Evolutionary conservation across 2,797 vertebrate species (phyloP).

Genomic region (Rachycentron canadum): DNA sequence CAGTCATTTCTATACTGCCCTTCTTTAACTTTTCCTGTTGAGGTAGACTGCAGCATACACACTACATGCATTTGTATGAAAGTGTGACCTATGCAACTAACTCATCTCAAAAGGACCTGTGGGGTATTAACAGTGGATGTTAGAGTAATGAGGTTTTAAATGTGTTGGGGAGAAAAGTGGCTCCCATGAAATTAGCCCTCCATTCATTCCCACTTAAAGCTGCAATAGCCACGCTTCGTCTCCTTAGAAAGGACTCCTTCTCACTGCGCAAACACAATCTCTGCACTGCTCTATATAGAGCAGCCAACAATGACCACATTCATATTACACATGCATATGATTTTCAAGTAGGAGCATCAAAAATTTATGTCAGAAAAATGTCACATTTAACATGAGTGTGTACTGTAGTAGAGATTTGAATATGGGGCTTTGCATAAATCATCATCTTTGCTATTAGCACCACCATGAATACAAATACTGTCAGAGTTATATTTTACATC

Average conservation of each 20-base stretch:
- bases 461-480: background rate
- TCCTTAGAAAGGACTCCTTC: conserved; percentile 69
- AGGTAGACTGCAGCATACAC: conserved; percentile 43
- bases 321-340: background rate
- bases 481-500: background rate
- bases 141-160: conserved; percentile 82
- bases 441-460: conserved; percentile 14
- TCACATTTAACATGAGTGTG: background rate
- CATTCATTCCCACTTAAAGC: conserved; percentile 74
- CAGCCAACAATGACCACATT: conserved; percentile 17
- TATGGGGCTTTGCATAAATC: conserved; percentile 2
- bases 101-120: conserved; percentile 65
- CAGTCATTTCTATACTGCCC: conserved; percentile 50
- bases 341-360: background rate
- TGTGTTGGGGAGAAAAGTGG: conserved; percentile 75
- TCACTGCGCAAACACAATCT: conserved; percentile 50
- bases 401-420: conserved; percentile 10
- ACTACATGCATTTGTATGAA: conserved; percentile 40
- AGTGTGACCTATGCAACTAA: conserved; percentile 61
- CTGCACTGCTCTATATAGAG: conserved; percentile 13
- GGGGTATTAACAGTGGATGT: conserved; percentile 67
- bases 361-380: conserved; percentile 14
- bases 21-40: conserved; percentile 22
- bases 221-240: conserved; percentile 71
- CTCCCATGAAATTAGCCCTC: conserved; percentile 79